Evolutionary conservation across 2,888 invertebrate species (phyloP).

Genomic region (Lamellibrachia columna): DNA sequence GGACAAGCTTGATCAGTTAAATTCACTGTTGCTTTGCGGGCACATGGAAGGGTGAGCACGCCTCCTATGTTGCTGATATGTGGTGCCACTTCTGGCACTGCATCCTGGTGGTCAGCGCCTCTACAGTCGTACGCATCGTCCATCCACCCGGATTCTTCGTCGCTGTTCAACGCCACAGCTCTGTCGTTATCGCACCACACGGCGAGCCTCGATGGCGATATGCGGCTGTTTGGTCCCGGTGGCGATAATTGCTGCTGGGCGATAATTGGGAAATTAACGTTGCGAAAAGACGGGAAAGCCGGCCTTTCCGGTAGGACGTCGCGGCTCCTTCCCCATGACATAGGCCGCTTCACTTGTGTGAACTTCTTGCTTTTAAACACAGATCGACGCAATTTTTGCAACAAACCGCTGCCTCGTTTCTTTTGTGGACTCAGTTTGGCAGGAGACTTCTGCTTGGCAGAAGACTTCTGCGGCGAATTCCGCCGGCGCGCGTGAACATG

Average conservation of each 20-base stretch:
- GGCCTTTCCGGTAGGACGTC: neutral
- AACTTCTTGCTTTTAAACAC: neutral
- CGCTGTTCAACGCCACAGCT: neutral
- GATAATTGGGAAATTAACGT: neutral
- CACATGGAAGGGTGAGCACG: neutral
- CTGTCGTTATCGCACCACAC: conserved; percentile 3
- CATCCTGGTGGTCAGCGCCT: neutral
- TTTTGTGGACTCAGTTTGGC: neutral
- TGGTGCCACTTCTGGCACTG: neutral
- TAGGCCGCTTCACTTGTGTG: neutral
- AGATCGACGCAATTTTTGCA: neutral
- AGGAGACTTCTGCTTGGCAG: neutral
- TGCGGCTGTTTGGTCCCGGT: neutral
- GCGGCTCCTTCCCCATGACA: neutral
- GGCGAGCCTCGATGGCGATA: neutral
- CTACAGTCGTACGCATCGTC: neutral
- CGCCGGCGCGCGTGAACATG: neutral
- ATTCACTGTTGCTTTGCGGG: neutral
- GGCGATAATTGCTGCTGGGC: neutral
- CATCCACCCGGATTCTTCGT: neutral
- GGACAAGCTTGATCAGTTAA: neutral
- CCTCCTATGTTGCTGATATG: neutral
- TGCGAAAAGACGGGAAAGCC: neutral
- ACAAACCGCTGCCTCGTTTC: neutral
- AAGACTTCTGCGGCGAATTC: neutral